Evolutionary conservation across 2,888 invertebrate genomes (phyloP), one percentile per base, ranked within the genome.

Genomic region (Agriopis aurantiaria): DNA sequence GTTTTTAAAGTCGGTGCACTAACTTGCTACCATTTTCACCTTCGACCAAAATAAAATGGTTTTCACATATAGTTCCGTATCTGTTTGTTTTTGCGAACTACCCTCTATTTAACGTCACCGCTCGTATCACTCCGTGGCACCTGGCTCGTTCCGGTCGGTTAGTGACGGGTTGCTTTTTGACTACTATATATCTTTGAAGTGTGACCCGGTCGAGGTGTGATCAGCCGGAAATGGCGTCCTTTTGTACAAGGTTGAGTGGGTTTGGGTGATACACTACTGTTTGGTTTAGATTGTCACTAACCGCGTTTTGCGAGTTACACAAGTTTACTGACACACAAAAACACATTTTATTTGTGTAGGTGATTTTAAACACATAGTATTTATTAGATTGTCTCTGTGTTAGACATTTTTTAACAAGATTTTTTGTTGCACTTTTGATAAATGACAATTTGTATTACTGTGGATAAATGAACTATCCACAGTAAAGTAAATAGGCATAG

Each of bases 181-280:
- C 46, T 65, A 14, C 11, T 33, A 8, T 41, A 48, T 11, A 49
- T 48, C 66, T 60, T 48, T 66, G 66, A 66, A 66, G 60, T 65
- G 65, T 59, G 43, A 43, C 45, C 49, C 59, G 52, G 45, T 65
- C 52, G 64, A 49, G 17, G 52, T 46, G 58, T 52, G 52, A 58
- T 65, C 33, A 45, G 17, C 52, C 17, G 58, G 58, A 65, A 65
- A 46, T 45, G 8, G 17, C 52, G 58, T 8, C 58, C 65, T 59
- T 64, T 65, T 65, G 58, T 56, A 6, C 12, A 7, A 9, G 33
- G 17, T 10, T 64, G 41, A 46, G n/a, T 41, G 55, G 52, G 52
- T 53, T 53, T 53, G 33, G 33, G 33, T 33, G 33, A 33, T 33
- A 33, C 33, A 33, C 33, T 3, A 45, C 17, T 55, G 33, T 14